Evolutionary conservation across 2,888 invertebrate genomes (phyloP).

Genomic region (Molorchus minor): DNA sequence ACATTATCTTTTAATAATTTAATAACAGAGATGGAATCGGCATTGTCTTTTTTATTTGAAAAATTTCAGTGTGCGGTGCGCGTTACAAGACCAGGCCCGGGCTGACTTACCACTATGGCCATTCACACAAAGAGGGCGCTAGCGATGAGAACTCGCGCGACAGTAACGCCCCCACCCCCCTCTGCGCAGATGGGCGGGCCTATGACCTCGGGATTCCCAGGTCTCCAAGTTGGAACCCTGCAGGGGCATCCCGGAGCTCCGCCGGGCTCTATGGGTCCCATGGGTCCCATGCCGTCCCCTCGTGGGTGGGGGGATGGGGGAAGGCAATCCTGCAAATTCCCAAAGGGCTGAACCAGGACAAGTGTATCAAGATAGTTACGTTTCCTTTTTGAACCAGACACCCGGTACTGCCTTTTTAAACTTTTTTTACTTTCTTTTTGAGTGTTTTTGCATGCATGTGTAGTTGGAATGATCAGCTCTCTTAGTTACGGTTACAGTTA

Average conservation of each 20-base stretch:
- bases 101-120: constrained; percentile 94
- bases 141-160: constrained; percentile 64
- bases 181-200: constrained; percentile 57
- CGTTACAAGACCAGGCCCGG: constrained; percentile 97
- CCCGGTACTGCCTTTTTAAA: constrained; percentile 63
- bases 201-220: constrained; percentile 45
- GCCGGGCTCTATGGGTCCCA: constrained; percentile 32
- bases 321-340: constrained; percentile 53
- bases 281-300: constrained; percentile 35
- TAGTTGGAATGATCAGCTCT: constrained; percentile 51
- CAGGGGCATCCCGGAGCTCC: constrained; percentile 30
- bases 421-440: constrained; percentile 50
- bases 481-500: constrained; percentile 37
- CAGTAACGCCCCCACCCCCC: constrained; percentile 59
- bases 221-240: constrained; percentile 49
- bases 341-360: constrained; percentile 57
- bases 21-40: constrained; percentile 35
- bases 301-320: constrained; percentile 37
- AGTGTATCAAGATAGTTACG: constrained; percentile 75
- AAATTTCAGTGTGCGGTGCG: constrained; percentile 87
- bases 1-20: constrained; percentile 20
- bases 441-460: constrained; percentile 58
- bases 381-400: constrained; percentile 71
- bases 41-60: constrained; percentile 40
- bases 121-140: constrained; percentile 79